Evolutionary conservation across 2,888 invertebrate species (phyloP), one percentile per base, ranked within the genome.

Genomic region (Nineta flava): DNA sequence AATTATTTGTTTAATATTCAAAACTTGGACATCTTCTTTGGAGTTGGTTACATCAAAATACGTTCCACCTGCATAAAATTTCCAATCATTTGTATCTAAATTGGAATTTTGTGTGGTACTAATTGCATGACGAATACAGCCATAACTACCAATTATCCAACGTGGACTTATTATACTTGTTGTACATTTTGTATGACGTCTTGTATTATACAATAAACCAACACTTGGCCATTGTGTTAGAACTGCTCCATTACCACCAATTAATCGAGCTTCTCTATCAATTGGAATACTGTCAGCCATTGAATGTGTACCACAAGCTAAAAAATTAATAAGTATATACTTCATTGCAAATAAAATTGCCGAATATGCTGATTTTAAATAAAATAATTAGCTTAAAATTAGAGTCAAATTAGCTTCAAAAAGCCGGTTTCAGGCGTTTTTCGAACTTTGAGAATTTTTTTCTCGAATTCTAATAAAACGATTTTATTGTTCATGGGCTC

Each of bases 161-260:
- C 62, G 58, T 1, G 73, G 71, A 9, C 70, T 63, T 12, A 75
- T 58, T 17, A 72, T 55, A 38, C 68, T 71, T 4, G 70, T 68
- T 1, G 72, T 72, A 55, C 75, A 75, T 52, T 68, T 66, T 13
- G 65, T 59, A 49, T 67, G 65, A 31, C 59, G 60, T 53, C 63
- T 64, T 34, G 64, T 64, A 54, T 72, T 68, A 53, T 66, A 69
- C 6, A 77, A 58, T 19, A 77, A 60, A 15, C 73, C 72, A 1
- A 78, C 66, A 48, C 73, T 75, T 1, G 77, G 71, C 76, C 74
- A 77, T 58, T 76, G 74, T 4, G 70, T 70, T 51, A 68, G 66
- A 9, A 68, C 65, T 4, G 67, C 68, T 44, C 64, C 64, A 45
- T 67, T 70, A 3, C 72, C 74, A 38, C 73, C 74, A 3, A 69